Percentiles rank a stretch among this genome's conserved stretches.
phyloP scores from a whole-genome alignment of 2,113 vertebrate genomes.

The Mellivora capensis region DNA sequence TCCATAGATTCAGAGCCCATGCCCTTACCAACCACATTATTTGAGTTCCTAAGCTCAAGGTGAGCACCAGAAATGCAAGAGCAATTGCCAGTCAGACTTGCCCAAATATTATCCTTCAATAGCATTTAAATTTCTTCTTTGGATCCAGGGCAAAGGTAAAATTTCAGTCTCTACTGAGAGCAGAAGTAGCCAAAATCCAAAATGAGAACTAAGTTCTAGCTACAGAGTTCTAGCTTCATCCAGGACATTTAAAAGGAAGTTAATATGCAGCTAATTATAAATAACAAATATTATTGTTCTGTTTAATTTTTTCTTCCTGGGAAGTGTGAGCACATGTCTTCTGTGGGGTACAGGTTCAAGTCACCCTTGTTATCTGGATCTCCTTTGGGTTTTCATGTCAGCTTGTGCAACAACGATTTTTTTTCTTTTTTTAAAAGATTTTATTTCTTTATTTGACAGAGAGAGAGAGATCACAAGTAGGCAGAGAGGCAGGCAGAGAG shows the following conservation, averaged over 20 bases:
- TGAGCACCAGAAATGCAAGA: neutral
- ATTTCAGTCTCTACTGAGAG: neutral
- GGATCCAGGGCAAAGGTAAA: neutral
- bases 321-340: neutral
- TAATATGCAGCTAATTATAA: neutral
- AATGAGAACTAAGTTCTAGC: neutral
- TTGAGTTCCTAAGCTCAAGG: neutral
- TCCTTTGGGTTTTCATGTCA: neutral
- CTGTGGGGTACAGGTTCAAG: neutral
- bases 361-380: neutral
- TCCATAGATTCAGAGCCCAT: neutral
- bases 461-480: no score
- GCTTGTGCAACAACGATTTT: neutral
- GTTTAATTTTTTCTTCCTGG: neutral
- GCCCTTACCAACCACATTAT: neutral
- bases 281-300: neutral
- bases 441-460: no score
- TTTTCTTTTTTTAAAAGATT: no score
- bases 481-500: no score
- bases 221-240: neutral
- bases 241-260: neutral
- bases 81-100: neutral
- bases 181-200: neutral
- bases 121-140: conserved; percentile 19
- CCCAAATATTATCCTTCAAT: neutral